Evolutionary conservation across 2,888 invertebrate species (phyloP), one percentile per base, ranked within the genome.

Genomic region (Melipona beecheii): DNA sequence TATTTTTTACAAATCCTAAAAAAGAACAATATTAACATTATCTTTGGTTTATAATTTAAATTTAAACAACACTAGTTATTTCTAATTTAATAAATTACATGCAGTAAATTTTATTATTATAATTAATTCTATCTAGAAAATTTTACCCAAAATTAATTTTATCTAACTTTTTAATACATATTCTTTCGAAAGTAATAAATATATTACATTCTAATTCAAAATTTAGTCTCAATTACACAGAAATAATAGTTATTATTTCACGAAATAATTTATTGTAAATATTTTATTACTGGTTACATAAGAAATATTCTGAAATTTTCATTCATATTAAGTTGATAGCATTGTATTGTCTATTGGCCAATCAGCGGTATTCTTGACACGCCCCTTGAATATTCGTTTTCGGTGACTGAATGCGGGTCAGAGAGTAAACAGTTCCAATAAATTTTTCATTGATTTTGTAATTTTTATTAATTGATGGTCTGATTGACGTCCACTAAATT

Each of bases 341-440:
- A 83, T 72, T 83, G 82, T 50, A 24, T 54, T 31, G n/a, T 36
- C 4, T 66, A 56, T 66, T 68, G 43, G 58, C 84, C 84, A 84
- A 84, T 84, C 84, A 72, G 64, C 62, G 58, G 81, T 89, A 89
- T 81, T 90, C 90, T 90, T 89, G 94, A 94, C 94, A 94, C 94
- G 94, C 94, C 94, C 94, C 93, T 92, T 91, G 93, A 93, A 93
- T 93, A 92, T 92, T 91, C 89, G 89, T 93, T 92, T 93, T 92
- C 89, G 92, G 90, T 88, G 89, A 85, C 87, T 90, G 91, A 91
- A 91, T 90, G 88, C 91, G 86, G 91, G 90, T 87, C 88, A 87
- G 78, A 79, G 77, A 64, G 64, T 87, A 81, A 87, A 77, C 74
- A 74, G 68, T 83, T 83, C 62, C 75, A 21, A 76, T 83, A 83